These are phyloP conservation scores for Drosophila dunni DNA, from an alignment of 1,140 invertebrate species.

Conservation along the genomic window DNA sequence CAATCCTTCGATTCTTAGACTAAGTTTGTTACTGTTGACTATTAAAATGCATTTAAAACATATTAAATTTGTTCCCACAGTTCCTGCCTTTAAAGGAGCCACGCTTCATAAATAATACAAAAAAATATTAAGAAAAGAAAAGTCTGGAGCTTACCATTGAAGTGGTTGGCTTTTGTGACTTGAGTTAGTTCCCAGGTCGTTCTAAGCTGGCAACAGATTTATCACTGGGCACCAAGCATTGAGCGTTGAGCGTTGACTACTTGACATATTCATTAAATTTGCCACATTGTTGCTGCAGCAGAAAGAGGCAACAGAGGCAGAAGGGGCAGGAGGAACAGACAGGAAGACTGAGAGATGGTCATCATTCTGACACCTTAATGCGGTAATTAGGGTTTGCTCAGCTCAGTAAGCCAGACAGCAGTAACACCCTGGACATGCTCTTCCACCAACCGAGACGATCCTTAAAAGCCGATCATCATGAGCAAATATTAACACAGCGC, in stretches of 20 bases:
- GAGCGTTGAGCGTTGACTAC: conserved; percentile 64
- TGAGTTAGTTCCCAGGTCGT: conserved; percentile 42
- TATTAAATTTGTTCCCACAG: no score
- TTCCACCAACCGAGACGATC: conserved; percentile 22
- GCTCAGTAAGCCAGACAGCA: conserved; percentile 44
- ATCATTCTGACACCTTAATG: conserved; percentile 84
- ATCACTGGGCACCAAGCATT: conserved; percentile 70
- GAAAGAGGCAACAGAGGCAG: conserved; percentile 6
- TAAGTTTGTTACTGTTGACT: no score
- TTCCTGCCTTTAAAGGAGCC: no score
- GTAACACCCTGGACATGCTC: conserved; percentile 42
- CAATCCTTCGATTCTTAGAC: no score
- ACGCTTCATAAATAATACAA: no score
- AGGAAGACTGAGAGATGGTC: conserved; percentile 56
- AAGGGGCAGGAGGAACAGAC: conserved; percentile 2
- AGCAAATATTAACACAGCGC: conserved; percentile 81
- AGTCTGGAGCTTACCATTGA: not conserved
- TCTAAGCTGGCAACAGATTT: conserved; percentile 72
- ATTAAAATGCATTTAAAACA: no score
- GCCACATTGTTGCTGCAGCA: conserved; percentile 71
- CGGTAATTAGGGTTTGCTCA: conserved; percentile 79
- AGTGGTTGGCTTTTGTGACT: conserved; percentile 20
- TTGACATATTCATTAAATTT: conserved; percentile 83
- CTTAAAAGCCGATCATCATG: conserved; percentile 76
- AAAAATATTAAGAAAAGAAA: not conserved